phyloP scores from a whole-genome alignment of 2,797 vertebrate species.

The Buphagus erythrorhynchus region DNA sequence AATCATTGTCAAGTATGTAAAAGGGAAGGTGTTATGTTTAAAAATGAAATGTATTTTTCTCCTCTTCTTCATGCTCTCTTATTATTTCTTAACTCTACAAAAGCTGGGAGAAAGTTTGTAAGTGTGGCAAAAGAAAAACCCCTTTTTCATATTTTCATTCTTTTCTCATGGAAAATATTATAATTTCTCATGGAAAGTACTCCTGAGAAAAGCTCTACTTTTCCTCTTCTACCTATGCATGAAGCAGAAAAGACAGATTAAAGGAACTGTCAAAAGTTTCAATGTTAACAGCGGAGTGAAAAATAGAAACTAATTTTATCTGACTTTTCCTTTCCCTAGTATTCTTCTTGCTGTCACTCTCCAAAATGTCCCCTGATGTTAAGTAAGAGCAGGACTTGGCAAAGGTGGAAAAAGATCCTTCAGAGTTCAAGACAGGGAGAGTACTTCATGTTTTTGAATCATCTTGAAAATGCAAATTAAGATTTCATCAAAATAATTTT shows the following conservation, averaged over 20 bases:
- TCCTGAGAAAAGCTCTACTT: neutral
- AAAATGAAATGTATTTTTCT: neutral
- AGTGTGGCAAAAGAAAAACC: neutral
- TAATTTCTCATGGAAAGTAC: neutral
- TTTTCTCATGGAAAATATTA: neutral
- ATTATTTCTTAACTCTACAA: neutral
- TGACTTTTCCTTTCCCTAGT: neutral
- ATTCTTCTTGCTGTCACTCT: neutral
- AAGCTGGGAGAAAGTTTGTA: neutral
- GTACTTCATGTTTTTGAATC: neutral
- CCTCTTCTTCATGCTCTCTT: neutral
- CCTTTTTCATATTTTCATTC: neutral
- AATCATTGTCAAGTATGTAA: neutral
- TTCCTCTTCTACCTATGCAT: neutral
- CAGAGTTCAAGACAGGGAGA: neutral
- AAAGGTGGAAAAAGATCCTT: neutral
- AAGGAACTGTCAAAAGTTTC: slow-evolving; percentile 34
- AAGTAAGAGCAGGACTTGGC: neutral
- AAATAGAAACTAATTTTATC: slow-evolving; percentile 11
- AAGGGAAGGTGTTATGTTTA: neutral
- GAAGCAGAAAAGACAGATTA: neutral
- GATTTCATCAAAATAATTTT: neutral
- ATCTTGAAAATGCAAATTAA: neutral
- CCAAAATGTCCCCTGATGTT: neutral
- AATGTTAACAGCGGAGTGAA: neutral